Evolutionary conservation across 2,113 vertebrate species (phyloP).

Genomic region (Lipophrys pholis): DNA sequence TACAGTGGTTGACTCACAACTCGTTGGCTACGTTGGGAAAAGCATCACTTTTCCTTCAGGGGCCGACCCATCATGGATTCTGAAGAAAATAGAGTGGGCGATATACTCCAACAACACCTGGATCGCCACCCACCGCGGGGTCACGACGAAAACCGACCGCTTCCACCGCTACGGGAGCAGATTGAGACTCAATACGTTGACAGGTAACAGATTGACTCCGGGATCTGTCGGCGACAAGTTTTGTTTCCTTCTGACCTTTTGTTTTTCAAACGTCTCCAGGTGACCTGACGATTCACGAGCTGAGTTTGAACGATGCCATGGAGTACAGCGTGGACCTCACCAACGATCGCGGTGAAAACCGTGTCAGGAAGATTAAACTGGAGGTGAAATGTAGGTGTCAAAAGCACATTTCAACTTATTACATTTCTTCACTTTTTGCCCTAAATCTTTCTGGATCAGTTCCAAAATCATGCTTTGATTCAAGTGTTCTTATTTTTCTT

Average conservation of each 20-base stretch:
- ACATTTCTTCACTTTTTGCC: too few species aligned
- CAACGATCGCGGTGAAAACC: accelerated
- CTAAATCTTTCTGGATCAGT: too few species aligned
- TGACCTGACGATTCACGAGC: slow-evolving; percentile 57
- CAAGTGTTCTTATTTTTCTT: too few species aligned
- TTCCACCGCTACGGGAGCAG: background rate
- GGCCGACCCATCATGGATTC: accelerated
- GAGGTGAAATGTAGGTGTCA: slow-evolving; percentile 48
- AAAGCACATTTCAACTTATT: too few species aligned
- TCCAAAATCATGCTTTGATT: too few species aligned
- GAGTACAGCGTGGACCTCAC: slow-evolving; percentile 31
- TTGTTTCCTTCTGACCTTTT: accelerated
- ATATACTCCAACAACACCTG: slow-evolving; percentile 58
- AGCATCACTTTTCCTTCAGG: slow-evolving; percentile 29
- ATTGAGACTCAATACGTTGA: background rate
- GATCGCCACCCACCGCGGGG: slow-evolving; percentile 1
- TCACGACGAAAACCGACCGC: accelerated
- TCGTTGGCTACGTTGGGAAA: slow-evolving; percentile 18
- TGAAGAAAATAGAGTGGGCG: slow-evolving; percentile 58
- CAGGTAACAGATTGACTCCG: slow-evolving; percentile 37
- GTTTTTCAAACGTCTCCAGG: slow-evolving; percentile 28
- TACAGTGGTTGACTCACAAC: background rate
- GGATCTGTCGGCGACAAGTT: accelerated
- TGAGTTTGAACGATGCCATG: background rate
- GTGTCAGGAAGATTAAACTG: background rate